phyloP scores from a whole-genome alignment of 2,888 invertebrate genomes.

The Cryptophagus acutangulus region DNA sequence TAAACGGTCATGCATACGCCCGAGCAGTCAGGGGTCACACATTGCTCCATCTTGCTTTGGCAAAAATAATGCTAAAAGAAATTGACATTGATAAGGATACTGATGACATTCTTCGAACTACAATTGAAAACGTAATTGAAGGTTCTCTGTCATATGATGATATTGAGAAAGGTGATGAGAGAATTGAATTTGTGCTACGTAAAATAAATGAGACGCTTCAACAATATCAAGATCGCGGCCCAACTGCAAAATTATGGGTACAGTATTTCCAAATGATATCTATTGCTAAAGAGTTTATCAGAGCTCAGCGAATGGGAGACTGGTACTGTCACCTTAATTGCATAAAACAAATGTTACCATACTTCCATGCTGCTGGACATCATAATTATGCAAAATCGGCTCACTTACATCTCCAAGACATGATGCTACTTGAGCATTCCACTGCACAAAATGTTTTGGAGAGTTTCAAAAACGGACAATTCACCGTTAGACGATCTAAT shows the following conservation, averaged over 20 bases:
- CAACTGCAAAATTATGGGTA: conserved; percentile 37
- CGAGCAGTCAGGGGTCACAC: conserved; percentile 28
- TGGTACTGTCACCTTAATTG: conserved; percentile 38
- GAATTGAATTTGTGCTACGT: conserved; percentile 30
- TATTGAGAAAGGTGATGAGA: conserved; percentile 35
- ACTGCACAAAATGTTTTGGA: conserved; percentile 9
- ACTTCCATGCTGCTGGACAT: conserved; percentile 29
- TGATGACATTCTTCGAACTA: conserved; percentile 28
- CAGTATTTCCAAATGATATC: conserved; percentile 41
- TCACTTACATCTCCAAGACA: conserved; percentile 30
- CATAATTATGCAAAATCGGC: conserved; percentile 28
- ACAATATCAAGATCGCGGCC: conserved; percentile 34
- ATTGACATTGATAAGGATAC: conserved; percentile 31
- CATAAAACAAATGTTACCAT: conserved; percentile 39
- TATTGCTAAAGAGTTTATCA: conserved; percentile 39
- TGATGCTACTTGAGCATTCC: conserved; percentile 12
- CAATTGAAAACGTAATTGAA: conserved; percentile 27
- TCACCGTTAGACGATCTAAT: conserved; percentile 24
- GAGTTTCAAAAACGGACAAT: conserved; percentile 16
- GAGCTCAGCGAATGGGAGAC: conserved; percentile 41
- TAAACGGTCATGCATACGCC: not conserved
- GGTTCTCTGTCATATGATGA: conserved; percentile 33
- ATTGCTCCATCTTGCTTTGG: conserved; percentile 36
- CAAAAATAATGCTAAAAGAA: conserved; percentile 32
- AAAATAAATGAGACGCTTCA: conserved; percentile 32